Conservation (phyloP, 2,797 vertebrate species). For the Odontamblyopus rebecca region DNA sequence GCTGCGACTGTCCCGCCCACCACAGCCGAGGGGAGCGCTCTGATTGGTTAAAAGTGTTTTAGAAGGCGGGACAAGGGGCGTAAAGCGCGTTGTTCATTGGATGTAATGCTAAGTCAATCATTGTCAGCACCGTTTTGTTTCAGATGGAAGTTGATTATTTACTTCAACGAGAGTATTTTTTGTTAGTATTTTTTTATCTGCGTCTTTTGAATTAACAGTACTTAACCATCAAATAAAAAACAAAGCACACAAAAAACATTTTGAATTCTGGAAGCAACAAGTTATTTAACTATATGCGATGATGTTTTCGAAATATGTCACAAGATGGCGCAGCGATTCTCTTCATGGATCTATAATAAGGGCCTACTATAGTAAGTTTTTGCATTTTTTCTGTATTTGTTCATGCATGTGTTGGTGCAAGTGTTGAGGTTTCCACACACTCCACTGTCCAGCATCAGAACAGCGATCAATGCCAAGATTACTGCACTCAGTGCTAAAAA, state of each 20-base stretch:
- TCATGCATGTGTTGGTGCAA: too few species aligned
- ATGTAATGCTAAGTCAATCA: slow-evolving; percentile 9
- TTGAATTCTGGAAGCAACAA: background rate
- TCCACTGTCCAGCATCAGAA: too few species aligned
- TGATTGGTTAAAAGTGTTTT: slow-evolving; percentile 55
- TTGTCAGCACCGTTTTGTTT: background rate
- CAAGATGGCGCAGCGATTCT: slow-evolving; percentile 52
- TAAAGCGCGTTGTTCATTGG: slow-evolving; percentile 51
- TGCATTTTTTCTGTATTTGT: too few species aligned
- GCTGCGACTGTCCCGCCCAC: slow-evolving; percentile 65
- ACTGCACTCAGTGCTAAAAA: too few species aligned
- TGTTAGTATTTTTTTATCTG: background rate
- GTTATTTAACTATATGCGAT: background rate
- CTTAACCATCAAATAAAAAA: background rate
- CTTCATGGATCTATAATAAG: too few species aligned
- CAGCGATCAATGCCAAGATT: too few species aligned
- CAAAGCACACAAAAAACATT: too few species aligned
- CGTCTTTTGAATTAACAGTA: background rate
- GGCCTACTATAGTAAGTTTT: too few species aligned
- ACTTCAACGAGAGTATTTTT: background rate
- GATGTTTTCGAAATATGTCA: slow-evolving; percentile 25
- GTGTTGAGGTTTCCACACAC: too few species aligned
- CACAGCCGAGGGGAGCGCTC: background rate
- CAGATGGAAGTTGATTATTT: background rate
- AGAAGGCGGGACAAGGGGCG: slow-evolving; percentile 30